Evolutionary conservation across 2,888 invertebrate species (phyloP), one percentile per base, ranked within the genome.

Genomic region (Lasius fuliginosus): DNA sequence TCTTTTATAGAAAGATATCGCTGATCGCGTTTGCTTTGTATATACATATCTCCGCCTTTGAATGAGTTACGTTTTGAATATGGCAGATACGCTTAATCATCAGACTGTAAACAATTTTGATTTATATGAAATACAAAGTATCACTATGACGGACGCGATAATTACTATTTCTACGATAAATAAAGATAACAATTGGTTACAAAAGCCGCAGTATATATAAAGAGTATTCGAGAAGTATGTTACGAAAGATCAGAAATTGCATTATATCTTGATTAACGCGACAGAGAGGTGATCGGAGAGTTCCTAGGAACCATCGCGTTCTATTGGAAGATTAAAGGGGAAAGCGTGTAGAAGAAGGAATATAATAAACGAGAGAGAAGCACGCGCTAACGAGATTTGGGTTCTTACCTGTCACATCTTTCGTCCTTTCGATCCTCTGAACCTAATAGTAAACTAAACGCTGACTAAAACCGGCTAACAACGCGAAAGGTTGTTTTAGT

Each of bases 351-450:
- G 9, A 56, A 67, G 76, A 67, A n/a, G 30, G 40, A 68, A 68
- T 77, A 53, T 53, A 77, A 77, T 77, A 77, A 69, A 58, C 68
- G 42, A 58, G 58, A 69, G 27, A 30, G 9, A 56, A 58, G n/a
- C 12, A 68, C 36, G 42, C 30, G 30, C 56, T 77, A 77, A 77
- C 69, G 69, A 77, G 68, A 77, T 77, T 77, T 68, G 40, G 42
- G 56, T 42, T 30, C 6, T 42, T 68, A 77, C 69, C 77, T 77
- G 69, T 77, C 68, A 77, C 42, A 56, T 56, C 36, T 4, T 36
- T 36, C 40, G 27, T 15, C 6, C 9, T 69, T 53, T 40, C 46
- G 42, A 42, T 58, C 42, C 15, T 53, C n/a, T 18, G 27, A 8
- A 11, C 1, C 27, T 40, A 69, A 68, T 60, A 65, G 4, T 53